Evolutionary conservation across 2,888 invertebrate species (phyloP).

Genomic region (Mantis religiosa): DNA sequence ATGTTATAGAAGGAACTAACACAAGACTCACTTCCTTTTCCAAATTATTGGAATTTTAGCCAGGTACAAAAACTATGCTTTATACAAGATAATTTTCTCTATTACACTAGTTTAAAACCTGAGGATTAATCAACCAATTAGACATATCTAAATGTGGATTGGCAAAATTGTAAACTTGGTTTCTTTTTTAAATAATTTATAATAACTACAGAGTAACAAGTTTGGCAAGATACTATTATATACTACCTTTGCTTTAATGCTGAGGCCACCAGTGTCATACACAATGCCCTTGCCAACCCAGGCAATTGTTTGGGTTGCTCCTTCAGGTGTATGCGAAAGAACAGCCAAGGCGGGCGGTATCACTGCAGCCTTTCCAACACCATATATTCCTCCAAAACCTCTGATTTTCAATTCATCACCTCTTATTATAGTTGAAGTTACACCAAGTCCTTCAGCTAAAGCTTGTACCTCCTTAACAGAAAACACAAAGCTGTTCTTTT

Average conservation of each 20-base stretch:
- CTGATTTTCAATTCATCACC: conserved; percentile 70
- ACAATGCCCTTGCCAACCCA: conserved; percentile 94
- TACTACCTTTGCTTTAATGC: conserved; percentile 78
- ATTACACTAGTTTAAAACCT: no score
- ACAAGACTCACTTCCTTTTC: no score
- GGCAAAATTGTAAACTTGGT: no score
- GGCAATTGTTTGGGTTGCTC: conserved; percentile 64
- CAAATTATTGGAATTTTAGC: no score
- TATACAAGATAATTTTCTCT: no score
- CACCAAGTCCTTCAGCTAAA: conserved; percentile 61
- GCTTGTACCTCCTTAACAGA: conserved; percentile 57
- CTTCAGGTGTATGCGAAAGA: conserved; percentile 58
- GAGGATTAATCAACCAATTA: no score
- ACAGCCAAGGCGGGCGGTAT: conserved; percentile 64
- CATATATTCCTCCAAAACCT: conserved; percentile 85
- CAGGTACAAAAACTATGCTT: no score
- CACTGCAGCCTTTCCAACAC: conserved; percentile 74
- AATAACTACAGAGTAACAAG: no score
- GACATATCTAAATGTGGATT: no score
- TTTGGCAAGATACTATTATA: background rate
- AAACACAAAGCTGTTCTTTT: background rate
- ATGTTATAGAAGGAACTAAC: no score
- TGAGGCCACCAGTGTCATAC: conserved; percentile 89
- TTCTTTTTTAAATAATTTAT: no score
- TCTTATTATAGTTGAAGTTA: conserved; percentile 66